phyloP scores from a whole-genome alignment of 1,140 invertebrate species.

The Megalopta genalis region DNA sequence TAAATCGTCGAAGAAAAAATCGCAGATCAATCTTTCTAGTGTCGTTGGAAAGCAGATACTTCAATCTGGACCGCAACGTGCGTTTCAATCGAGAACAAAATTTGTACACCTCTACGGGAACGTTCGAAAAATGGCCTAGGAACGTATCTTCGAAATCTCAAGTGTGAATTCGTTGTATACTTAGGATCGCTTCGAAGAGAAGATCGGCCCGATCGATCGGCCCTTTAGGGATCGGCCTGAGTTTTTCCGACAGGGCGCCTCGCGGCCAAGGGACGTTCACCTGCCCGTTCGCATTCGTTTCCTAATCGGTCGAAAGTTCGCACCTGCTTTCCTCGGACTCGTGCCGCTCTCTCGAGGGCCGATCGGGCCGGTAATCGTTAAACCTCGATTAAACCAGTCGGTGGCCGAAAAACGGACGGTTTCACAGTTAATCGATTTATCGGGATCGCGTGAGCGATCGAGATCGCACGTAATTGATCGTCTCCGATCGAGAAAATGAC shows the following conservation, averaged over 20 bases:
- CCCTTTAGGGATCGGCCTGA: background rate
- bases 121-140: no score
- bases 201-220: no score
- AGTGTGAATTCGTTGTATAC: no score
- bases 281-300: conserved; percentile 22
- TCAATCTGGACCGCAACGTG: no score
- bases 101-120: no score
- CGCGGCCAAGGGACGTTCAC: background rate
- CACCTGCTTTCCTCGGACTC: conserved; percentile 31
- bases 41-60: no score
- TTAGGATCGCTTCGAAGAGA: no score
- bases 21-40: no score
- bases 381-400: conserved; percentile 36
- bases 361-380: conserved; percentile 35
- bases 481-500: background rate
- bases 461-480: conserved; percentile 35
- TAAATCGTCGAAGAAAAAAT: no score
- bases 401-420: conserved; percentile 1
- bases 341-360: background rate
- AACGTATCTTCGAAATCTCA: no score
- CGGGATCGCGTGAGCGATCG: conserved; percentile 14
- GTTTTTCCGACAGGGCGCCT: conserved; percentile 7
- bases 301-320: conserved; percentile 50
- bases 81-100: no score
- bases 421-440: conserved; percentile 45